A percentile compares a stretch with the other conserved stretches of the same genome.
phyloP scores from a whole-genome alignment of 2,888 invertebrate genomes.

The Xestia c-nigrum region DNA sequence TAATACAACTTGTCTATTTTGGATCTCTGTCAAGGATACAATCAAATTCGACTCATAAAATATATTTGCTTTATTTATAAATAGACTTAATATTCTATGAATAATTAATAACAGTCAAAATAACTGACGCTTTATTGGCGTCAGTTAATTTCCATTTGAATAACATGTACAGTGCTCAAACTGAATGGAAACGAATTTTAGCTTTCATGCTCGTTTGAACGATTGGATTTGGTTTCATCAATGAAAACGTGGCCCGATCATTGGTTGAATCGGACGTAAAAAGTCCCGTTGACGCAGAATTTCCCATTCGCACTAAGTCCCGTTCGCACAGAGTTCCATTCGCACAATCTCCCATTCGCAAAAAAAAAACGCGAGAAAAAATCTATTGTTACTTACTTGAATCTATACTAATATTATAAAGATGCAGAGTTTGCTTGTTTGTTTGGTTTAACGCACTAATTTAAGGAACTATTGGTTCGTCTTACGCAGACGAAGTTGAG shows the following conservation, averaged over 20 bases:
- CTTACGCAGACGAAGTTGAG: too few relatives aligned
- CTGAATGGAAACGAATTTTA: constrained; percentile 13
- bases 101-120: constrained; percentile 19
- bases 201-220: neutral
- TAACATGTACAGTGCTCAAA: constrained; percentile 1
- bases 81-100: constrained; percentile 5
- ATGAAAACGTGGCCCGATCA: neutral
- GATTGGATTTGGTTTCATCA: neutral
- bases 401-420: too few relatives aligned
- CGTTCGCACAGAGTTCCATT: too few relatives aligned
- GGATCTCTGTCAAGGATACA: neutral
- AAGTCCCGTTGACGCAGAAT: too few relatives aligned
- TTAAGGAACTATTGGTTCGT: too few relatives aligned
- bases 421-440: too few relatives aligned
- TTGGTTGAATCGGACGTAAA: too few relatives aligned
- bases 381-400: too few relatives aligned
- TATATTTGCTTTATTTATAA: neutral
- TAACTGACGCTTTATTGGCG: constrained; percentile 19
- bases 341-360: too few relatives aligned
- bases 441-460: too few relatives aligned
- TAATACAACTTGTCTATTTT: neutral
- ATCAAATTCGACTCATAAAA: neutral
- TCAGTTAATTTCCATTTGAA: constrained; percentile 38
- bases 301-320: too few relatives aligned
- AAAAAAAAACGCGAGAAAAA: too few relatives aligned